A percentile compares a stretch with the other conserved stretches of the same genome.
Evolutionary conservation across 92 coral and sea anemone genomes (phyloP).

Genomic region (Nematostella vectensis): DNA sequence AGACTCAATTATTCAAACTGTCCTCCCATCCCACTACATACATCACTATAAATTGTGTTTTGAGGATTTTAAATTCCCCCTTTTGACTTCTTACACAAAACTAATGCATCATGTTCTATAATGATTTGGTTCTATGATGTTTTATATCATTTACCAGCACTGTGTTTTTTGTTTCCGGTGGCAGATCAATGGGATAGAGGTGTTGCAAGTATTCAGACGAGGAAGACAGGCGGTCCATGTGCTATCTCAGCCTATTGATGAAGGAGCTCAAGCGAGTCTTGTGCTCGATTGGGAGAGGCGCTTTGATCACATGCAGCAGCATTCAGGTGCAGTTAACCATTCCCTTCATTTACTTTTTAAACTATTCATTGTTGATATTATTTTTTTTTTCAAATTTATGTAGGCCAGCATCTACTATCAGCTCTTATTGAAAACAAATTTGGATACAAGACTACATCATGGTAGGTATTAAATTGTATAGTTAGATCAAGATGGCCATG

Average conservation of each 20-base stretch:
- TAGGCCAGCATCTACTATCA: constrained; percentile 88
- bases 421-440: constrained; percentile 86
- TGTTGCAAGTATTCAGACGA: constrained; percentile 58
- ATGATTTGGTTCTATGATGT: too few relatives aligned
- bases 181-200: constrained; percentile 93
- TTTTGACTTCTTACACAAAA: too few relatives aligned
- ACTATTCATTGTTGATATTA: background rate
- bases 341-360: too few relatives aligned
- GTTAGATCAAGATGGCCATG: too few relatives aligned
- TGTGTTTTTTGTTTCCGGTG: too few relatives aligned
- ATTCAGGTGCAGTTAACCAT: constrained; percentile 55
- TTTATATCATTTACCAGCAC: too few relatives aligned
- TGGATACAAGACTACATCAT: constrained; percentile 88
- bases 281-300: constrained; percentile 84
- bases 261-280: constrained; percentile 65
- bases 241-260: constrained; percentile 46
- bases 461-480: constrained; percentile 35
- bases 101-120: too few relatives aligned
- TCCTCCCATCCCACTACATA: too few relatives aligned
- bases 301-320: constrained; percentile 99
- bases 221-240: constrained; percentile 72
- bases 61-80: too few relatives aligned
- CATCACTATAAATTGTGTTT: too few relatives aligned
- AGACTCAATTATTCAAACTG: too few relatives aligned
- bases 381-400: background rate